Evolutionary conservation across 1,140 invertebrate genomes (phyloP).

Genomic region (Panagrolaimus sp.): DNA sequence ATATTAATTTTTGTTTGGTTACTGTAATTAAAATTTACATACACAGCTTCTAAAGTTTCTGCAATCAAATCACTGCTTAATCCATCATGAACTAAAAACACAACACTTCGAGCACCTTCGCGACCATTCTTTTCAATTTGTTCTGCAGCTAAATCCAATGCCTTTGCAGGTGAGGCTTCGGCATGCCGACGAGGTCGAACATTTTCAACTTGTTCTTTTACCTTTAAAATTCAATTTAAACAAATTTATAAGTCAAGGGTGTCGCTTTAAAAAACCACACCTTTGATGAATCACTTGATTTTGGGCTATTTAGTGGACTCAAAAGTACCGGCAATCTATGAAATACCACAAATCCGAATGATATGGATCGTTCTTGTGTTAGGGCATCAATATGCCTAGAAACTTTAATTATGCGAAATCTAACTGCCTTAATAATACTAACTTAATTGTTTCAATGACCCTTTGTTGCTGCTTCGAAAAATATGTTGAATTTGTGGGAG

Average conservation of each 20-base stretch:
- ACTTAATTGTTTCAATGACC: constrained; percentile 24
- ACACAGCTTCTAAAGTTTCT: constrained; percentile 31
- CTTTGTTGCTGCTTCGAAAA: constrained; percentile 26
- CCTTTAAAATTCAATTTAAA: neutral
- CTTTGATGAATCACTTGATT: constrained; percentile 12
- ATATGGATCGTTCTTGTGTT: constrained; percentile 19
- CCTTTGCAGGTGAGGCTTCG: constrained; percentile 29
- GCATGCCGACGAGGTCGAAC: constrained; percentile 23
- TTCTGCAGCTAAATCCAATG: constrained; percentile 24
- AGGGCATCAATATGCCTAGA: constrained; percentile 18
- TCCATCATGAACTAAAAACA: constrained; percentile 28
- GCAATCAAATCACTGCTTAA: constrained; percentile 28
- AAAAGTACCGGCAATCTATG: constrained; percentile 22
- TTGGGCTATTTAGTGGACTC: constrained; percentile 5
- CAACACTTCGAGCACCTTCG: neutral
- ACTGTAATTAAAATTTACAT: constrained; percentile 3
- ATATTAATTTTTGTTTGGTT: neutral
- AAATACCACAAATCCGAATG: constrained; percentile 24
- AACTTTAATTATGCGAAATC: neutral
- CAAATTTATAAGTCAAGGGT: constrained; percentile 2
- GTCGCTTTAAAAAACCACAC: neutral
- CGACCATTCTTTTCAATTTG: constrained; percentile 22
- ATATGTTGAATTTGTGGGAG: constrained; percentile 19
- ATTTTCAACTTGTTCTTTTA: constrained; percentile 23
- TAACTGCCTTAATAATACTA: neutral